Percentiles rank a stretch among this genome's conserved stretches.
phyloP scores from a whole-genome alignment of 2,797 vertebrate genomes.

The Pipistrellus pygmaeus region DNA sequence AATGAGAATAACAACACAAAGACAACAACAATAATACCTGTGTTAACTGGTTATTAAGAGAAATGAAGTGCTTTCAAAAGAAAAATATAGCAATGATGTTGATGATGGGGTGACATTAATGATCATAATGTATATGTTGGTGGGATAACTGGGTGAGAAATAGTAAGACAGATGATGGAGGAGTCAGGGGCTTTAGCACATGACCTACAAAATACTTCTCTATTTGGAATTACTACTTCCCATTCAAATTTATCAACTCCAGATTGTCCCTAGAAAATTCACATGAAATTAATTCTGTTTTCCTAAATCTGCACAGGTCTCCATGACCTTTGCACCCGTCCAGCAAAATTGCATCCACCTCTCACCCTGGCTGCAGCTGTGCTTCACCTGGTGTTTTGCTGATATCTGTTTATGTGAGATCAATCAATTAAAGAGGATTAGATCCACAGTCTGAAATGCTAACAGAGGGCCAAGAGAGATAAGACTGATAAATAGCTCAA shows the following conservation, averaged over 20 bases:
- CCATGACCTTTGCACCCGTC: conserved; percentile 25
- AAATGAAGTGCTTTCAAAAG: not conserved
- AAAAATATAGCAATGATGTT: not conserved
- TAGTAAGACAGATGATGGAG: not conserved
- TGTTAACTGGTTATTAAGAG: not conserved
- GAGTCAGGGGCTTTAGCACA: not conserved
- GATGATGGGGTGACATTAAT: not conserved
- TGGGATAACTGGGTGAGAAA: not conserved
- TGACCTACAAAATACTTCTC: not conserved
- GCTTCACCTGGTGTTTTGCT: conserved; percentile 41
- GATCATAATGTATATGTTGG: not conserved
- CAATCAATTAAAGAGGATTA: conserved; percentile 86
- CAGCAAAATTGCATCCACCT: conserved; percentile 10
- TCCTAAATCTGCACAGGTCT: conserved; percentile 1
- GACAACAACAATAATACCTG: not conserved
- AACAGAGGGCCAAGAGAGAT: conserved; percentile 76
- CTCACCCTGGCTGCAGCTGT: not conserved
- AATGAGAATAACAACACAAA: not conserved
- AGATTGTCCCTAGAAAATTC: conserved; percentile 39
- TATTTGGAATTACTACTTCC: not conserved
- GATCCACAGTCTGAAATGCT: conserved; percentile 82
- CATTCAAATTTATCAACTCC: not conserved
- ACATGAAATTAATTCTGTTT: conserved; percentile 52
- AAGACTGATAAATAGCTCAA: conserved; percentile 81
- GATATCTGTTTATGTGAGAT: conserved; percentile 81